Percentiles rank a stretch among this genome's conserved stretches.
These are phyloP conservation scores for Eutolmus rufibarbis DNA, from an alignment of 2,888 invertebrate genomes.

Conservation along the genomic window DNA sequence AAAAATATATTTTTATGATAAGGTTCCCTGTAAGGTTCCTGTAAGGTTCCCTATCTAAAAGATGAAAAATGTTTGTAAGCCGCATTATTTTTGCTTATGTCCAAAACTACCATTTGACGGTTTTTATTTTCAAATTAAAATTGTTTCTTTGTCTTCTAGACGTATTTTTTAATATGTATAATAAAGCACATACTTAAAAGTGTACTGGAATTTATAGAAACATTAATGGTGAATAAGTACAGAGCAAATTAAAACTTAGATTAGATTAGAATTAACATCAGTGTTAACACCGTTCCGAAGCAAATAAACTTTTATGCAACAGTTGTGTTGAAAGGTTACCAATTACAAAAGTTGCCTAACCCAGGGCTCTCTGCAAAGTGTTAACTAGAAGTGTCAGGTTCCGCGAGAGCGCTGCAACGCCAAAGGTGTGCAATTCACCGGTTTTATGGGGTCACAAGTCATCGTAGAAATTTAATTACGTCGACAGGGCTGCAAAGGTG, in stretches of 20 bases:
- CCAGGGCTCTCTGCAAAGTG: not conserved
- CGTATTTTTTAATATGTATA: too few species aligned
- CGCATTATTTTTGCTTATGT: too few species aligned
- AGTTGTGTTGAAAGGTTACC: not conserved
- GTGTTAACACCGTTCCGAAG: not conserved
- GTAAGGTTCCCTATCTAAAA: too few species aligned
- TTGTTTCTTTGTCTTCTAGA: too few species aligned
- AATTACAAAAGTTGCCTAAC: not conserved
- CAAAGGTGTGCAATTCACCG: conserved; percentile 2
- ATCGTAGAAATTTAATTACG: conserved; percentile 25
- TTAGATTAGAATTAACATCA: not conserved
- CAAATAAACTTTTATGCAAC: not conserved
- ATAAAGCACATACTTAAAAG: too few species aligned
- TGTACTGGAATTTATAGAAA: too few species aligned
- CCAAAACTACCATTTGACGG: too few species aligned
- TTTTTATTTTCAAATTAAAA: too few species aligned
- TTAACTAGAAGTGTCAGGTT: not conserved
- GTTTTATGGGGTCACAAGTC: conserved; percentile 23
- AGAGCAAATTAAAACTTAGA: not conserved
- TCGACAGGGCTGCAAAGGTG: not conserved
- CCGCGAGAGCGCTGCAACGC: not conserved
- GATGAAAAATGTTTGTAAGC: too few species aligned
- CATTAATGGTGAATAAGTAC: too few species aligned
- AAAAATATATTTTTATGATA: too few species aligned
- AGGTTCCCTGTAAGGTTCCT: too few species aligned